Evolutionary conservation across 1,140 invertebrate genomes (phyloP), one percentile per base, ranked within the genome.

Genomic region (Megathymus violae): DNA sequence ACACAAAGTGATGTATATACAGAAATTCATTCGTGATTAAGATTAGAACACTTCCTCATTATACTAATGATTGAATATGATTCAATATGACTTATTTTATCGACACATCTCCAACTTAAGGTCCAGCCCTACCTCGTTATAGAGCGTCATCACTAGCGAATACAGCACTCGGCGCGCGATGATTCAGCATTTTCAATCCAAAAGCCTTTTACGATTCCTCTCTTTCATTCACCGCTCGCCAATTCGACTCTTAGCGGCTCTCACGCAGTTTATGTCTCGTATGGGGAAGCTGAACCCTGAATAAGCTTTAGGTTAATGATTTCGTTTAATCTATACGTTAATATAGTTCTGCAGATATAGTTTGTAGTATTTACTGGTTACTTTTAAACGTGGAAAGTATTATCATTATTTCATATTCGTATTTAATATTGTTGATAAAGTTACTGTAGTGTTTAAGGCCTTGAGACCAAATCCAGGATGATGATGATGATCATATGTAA

Each of bases 111-210:
- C 22, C 13, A 22, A 40, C 0, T 0, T n/a, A 22, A n/a, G n/a
- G n/a, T 17, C 3, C 77, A 65, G 15, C 80, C 58, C 79, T 84
- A 79, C 67, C 68, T 84, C 66, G 82, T 86, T 88, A 89, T 81
- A 78, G 77, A 80, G 82, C 84, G 79, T 81, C 83, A 86, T 78
- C 79, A 77, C 72, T 85, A 78, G 71, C 64, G 66, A 31, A 31
- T 31, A 31, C 64, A 63, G 67, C 70, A 68, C 76, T 72, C 63
- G 67, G 66, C 69, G 71, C 68, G 74, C 79, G 77, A 86, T 88
- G 83, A 88, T 84, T 89, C 86, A 86, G 86, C 86, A 76, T 83
- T 80, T 76, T 86, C 75, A 85, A 78, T 85, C 82, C 83, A 74
- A 85, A 88, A 80, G 82, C 76, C 80, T 88, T 87, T 89, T 86